Base-by-base conservation (phyloP, 2,113 vertebrate genomes). In the Chamaetylas fuelleborni region DNA sequence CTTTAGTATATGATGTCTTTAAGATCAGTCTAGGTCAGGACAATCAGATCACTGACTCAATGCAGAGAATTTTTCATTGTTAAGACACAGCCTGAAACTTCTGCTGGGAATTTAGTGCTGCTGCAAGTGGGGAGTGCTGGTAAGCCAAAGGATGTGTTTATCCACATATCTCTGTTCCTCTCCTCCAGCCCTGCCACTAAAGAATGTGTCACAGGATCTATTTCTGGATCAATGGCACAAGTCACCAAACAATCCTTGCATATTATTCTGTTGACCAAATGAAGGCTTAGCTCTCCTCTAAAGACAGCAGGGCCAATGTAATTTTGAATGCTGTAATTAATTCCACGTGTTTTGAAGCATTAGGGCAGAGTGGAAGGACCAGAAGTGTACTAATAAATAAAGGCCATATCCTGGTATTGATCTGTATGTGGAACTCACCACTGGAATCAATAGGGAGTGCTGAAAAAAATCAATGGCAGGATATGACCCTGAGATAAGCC, bases 391-490 rank as follows among this genome's bases (percentile, higher is more conserved):
- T 90, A 91, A 95, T 93, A 96, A 96, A 93, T 94, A 95, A 95
- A 86, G 90, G 29, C 33, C 76, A 78, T 89, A 95, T 96, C 93
- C 96, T 92, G 92, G 58, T 94, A 97, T 95, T 93, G 95, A 97
- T 96, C 88, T 83, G 70, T 45, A 69, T 86, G 76, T 91, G 95
- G 85, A 94, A 86, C 79, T 93, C 40, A 64, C 80, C 11, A 33
- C 89, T 88, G 74, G 53, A 95, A 95, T 97, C 93, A 93, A 94
- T 93, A 70, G 83, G 74, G 66, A 95, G 61, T 61, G 42, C 70
- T 76, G 77, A 60, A 92, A 95, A 95, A 95, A 95, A 93, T 95
- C 90, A 95, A 92, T 97, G 72, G 53, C 93, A 97, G 92, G 94
- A 96, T 96, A 81, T 88, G 90, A 96, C 92, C 87, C 64, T n/a